Conservation (phyloP, 30 jellyfish, hydroid and myxozoan genomes). For the Chironex yamaguchii region DNA sequence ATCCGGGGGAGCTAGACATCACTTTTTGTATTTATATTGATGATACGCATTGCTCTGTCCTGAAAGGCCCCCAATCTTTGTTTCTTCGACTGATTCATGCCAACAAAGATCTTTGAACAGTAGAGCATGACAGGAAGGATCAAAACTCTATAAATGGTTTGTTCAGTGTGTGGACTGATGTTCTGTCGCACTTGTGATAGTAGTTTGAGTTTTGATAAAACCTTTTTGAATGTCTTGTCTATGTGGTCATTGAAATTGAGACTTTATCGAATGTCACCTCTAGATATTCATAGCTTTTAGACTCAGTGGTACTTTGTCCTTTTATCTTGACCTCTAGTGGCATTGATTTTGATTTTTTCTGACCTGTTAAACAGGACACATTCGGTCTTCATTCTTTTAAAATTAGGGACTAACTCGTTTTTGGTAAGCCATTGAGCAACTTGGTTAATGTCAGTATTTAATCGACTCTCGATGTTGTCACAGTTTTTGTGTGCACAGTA, state of each 20-base stretch:
- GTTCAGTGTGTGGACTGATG: conserved; percentile 56
- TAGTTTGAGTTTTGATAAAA: conserved; percentile 28
- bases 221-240: conserved; percentile 7
- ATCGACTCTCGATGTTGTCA: conserved; percentile 31
- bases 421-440: conserved; percentile 36
- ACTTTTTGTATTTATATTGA: too few relatives aligned
- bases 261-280: conserved; percentile 25
- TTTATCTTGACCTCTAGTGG: conserved; percentile 33
- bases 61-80: conserved; percentile 28
- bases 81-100: conserved; percentile 40
- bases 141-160: conserved; percentile 28
- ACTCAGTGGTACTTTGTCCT: conserved; percentile 44
- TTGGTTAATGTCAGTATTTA: conserved; percentile 33
- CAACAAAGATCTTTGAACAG: conserved; percentile 40
- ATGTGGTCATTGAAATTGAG: conserved; percentile 17
- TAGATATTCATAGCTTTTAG: conserved; percentile 43
- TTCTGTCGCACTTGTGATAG: conserved; percentile 35
- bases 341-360: conserved; percentile 21
- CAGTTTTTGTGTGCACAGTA: conserved; percentile 49
- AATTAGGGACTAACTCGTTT: conserved; percentile 12
- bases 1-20: too few relatives aligned
- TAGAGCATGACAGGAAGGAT: conserved; percentile 49
- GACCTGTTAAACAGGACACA: conserved; percentile 47
- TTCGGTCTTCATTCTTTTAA: conserved; percentile 47
- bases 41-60: conserved; percentile 30